Evolutionary conservation across 1,140 invertebrate species (phyloP).

Genomic region (Drosophila nigrodunni): DNA sequence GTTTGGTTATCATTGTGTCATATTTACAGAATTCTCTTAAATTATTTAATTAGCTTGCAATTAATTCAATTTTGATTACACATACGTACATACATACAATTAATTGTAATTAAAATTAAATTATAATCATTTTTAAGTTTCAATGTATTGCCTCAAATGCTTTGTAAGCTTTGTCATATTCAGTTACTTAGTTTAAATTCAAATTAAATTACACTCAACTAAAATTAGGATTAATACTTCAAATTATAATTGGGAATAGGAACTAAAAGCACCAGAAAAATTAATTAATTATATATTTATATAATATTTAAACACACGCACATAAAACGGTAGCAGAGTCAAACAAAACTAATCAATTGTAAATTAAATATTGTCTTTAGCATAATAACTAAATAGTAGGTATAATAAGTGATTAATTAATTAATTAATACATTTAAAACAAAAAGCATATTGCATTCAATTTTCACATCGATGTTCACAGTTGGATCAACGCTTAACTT

Average conservation of each 20-base stretch:
- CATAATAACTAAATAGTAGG: constrained; percentile 41
- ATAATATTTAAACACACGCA: constrained; percentile 37
- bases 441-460: constrained; percentile 65
- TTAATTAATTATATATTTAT: constrained; percentile 12
- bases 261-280: constrained; percentile 81
- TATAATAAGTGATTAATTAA: constrained; percentile 1
- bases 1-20: constrained; percentile 45
- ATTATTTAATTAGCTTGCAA: constrained; percentile 36
- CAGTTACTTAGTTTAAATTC: constrained; percentile 60
- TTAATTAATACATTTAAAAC: constrained; percentile 27
- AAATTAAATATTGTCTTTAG: constrained; percentile 51
- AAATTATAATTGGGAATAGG: constrained; percentile 64
- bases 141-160: constrained; percentile 78
- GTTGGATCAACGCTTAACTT: constrained; percentile 23
- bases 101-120: constrained; percentile 39
- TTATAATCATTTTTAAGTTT: constrained; percentile 31
- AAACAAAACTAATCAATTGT: constrained; percentile 18
- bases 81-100: constrained; percentile 47
- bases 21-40: constrained; percentile 62
- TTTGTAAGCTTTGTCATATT: constrained; percentile 82
- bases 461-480: constrained; percentile 63
- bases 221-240: constrained; percentile 37
- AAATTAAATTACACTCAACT: constrained; percentile 16
- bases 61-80: constrained; percentile 51
- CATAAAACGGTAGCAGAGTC: background rate